A percentile compares a stretch with the other conserved stretches of the same genome.
phyloP scores from a whole-genome alignment of 2,888 invertebrate genomes.

The Dicyrtoma fusca region DNA sequence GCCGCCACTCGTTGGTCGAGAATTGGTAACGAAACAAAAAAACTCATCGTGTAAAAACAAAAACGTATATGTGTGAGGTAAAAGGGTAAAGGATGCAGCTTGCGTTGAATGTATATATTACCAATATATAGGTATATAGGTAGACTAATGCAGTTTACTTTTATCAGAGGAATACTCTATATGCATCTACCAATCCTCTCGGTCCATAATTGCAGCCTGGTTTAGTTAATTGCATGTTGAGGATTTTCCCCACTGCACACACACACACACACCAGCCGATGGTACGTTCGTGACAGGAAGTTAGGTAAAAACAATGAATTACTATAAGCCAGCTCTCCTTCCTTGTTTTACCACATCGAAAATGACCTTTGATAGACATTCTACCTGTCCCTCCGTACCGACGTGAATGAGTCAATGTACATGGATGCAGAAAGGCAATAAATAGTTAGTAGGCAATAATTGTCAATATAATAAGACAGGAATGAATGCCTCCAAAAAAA shows the following conservation, averaged over 20 bases:
- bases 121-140: no score
- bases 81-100: no score
- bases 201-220: slow-evolving; percentile 3
- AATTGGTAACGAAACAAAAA: no score
- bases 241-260: slow-evolving; percentile 17
- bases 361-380: slow-evolving; percentile 20
- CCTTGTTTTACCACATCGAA: slow-evolving; percentile 4
- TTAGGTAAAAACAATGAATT: slow-evolving; percentile 34
- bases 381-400: background rate
- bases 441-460: background rate
- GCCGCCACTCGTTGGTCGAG: background rate
- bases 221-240: slow-evolving; percentile 33
- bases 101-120: no score
- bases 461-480: background rate
- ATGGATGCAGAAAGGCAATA: slow-evolving; percentile 1
- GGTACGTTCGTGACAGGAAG: slow-evolving; percentile 30
- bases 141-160: background rate
- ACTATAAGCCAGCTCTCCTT: background rate
- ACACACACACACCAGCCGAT: background rate
- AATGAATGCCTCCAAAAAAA: background rate
- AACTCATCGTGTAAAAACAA: no score
- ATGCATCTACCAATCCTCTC: background rate
- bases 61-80: no score
- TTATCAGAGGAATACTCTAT: background rate
- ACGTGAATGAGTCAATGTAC: background rate